Evolutionary conservation across 2,888 invertebrate genomes (phyloP), one percentile per base, ranked within the genome.

Genomic region (Ectropis crepuscularia): DNA sequence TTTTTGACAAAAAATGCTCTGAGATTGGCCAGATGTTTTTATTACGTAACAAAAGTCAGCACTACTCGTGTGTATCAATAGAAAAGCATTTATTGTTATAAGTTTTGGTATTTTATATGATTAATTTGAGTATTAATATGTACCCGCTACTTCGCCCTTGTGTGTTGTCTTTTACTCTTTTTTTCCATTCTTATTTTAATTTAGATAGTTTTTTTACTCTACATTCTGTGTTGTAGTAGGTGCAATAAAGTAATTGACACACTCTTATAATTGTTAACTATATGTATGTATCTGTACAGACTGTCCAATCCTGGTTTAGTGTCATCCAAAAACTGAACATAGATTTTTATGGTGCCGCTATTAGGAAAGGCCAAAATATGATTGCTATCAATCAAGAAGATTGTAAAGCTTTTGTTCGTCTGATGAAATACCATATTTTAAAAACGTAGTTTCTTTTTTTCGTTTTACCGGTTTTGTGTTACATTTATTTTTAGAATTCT

Each of bases 331-430:
- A 48, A 61, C 48, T 62, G n/a, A 57, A 54, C 53, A 48, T 38
- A 12, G 9, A 61, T 49, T 57, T 61, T 64, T 67, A 69, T 65
- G 53, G 55, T 51, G 50, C 46, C 53, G 48, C 48, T 51, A 62
- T 46, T 45, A 60, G 61, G 67, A 55, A 67, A 62, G 39, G 43
- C 69, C 64, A 46, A 43, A 11, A 50, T 37, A 53, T 53, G 43
- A 58, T 61, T 58, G 53, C 43, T 51, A 60, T 51, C n/a, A 43
- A 63, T 57, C 38, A 48, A 53, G 45, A 48, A 49, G 5, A 39
- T 58, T 51, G 38, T 53, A 53, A 49, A 49, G 49, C 36, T 54
- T 58, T 61, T 61, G 61, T 61, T 55, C 48, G 53, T 50, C 50
- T 49, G 49, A 45, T 36, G 43, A 54, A 61, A 54, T 50, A 49